Evolutionary conservation across 2,113 vertebrate genomes (phyloP).

Genomic region (Jaculus jaculus): DNA sequence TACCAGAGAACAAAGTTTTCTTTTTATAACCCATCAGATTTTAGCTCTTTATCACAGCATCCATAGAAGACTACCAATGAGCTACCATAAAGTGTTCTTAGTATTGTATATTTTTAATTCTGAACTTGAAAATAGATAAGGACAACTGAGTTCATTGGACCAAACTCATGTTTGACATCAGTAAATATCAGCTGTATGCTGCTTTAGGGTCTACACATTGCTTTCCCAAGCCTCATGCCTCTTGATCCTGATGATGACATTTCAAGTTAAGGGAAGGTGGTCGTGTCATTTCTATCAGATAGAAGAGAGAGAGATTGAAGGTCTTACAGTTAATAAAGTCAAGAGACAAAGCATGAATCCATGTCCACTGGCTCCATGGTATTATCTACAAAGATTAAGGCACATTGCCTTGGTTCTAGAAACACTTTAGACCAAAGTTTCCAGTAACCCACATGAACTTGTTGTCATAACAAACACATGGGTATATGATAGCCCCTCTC

Average conservation of each 20-base stretch:
- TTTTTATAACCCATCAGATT: not conserved
- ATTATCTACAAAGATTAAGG: not conserved
- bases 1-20: not conserved
- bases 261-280: slow-evolving; percentile 17
- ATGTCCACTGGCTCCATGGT: not conserved
- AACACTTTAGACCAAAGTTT: not conserved
- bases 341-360: not conserved
- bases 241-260: slow-evolving; percentile 7
- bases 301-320: not conserved
- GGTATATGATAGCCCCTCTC: not conserved
- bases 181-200: not conserved
- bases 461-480: accelerated
- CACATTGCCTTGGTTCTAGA: not conserved
- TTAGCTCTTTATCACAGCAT: not conserved
- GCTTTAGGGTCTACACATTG: not conserved
- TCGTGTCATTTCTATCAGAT: not conserved
- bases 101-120: slow-evolving; percentile 16
- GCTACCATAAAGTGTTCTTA: not conserved
- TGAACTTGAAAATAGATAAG: not conserved
- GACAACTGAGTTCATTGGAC: not conserved
- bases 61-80: not conserved
- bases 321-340: not conserved
- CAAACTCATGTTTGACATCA: not conserved
- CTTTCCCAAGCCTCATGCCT: not conserved
- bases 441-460: not conserved